Evolutionary conservation across 1,140 invertebrate genomes (phyloP).

Genomic region (Coelopa frigida): DNA sequence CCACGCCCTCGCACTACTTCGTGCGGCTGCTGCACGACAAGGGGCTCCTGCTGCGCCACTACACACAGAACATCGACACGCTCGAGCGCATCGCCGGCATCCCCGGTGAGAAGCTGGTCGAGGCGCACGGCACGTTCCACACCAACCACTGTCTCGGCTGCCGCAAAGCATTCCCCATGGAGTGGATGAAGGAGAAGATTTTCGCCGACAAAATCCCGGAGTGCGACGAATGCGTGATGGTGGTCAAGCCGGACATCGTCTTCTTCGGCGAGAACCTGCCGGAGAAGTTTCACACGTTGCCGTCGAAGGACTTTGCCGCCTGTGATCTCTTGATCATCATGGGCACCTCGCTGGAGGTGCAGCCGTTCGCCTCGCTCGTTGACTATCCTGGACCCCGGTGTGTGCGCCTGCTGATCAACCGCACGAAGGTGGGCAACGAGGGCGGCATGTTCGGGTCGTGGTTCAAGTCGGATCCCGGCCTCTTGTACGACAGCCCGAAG

Average conservation of each 20-base stretch:
- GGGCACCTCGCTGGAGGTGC: conserved; percentile 90
- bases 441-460: conserved; percentile 44
- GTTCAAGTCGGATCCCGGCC: conserved; percentile 30
- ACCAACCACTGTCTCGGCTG: conserved; percentile 82
- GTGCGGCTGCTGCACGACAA: conserved; percentile 73
- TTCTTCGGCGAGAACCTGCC: conserved; percentile 91
- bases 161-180: conserved; percentile 61
- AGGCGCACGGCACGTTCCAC: conserved; percentile 90
- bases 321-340: conserved; percentile 92
- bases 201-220: conserved; percentile 65
- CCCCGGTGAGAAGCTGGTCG: conserved; percentile 75
- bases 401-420: conserved; percentile 78
- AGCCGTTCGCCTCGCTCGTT: conserved; percentile 89
- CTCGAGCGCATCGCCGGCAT: conserved; percentile 83
- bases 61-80: conserved; percentile 92
- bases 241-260: conserved; percentile 91
- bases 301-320: conserved; percentile 67
- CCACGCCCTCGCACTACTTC: conserved; percentile 79
- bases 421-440: conserved; percentile 61
- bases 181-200: conserved; percentile 72
- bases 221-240: conserved; percentile 59
- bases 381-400: conserved; percentile 60
- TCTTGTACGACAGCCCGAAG: conserved; percentile 59
- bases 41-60: conserved; percentile 71
- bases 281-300: conserved; percentile 59